Evolutionary conservation across 2,113 vertebrate genomes (phyloP), one percentile per base, ranked within the genome.

Genomic region (Engraulis encrasicolus): DNA sequence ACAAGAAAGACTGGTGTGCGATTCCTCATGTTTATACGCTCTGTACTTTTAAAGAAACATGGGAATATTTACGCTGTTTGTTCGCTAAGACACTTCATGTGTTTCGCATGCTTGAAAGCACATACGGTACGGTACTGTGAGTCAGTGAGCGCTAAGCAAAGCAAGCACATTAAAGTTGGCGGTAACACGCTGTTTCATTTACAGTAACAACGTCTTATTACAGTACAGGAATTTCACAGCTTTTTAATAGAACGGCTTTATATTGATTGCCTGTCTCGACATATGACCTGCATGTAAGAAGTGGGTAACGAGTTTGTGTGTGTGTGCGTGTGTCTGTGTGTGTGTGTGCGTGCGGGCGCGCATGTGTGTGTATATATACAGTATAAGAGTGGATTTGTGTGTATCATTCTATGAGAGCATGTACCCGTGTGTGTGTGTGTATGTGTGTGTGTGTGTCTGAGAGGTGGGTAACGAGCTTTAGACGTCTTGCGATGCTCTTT

Each of bases 261-360:
- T 45, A 54, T 50, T 66, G 54, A 61, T n/a, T 66, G 66, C 82
- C 79, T 74, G 48, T 36, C 54, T 85, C 34, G 9, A 48, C 48
- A 48, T 80, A 81, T 81, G 81, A 85, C 74, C 78, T 82, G 50
- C 18, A 71, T 83, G 86, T 83, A 83, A 85, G n/a, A 86, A 87
- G 87, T 81, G 84, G 54, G 85, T 83, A 34, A 23, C 77, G 9
- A 31, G 77, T 77, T 74, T 50, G n/a, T n/a, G n/a, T n/a, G n/a
- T n/a, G n/a, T n/a, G n/a, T n/a, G n/a, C n/a, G n/a, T n/a, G n/a
- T n/a, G n/a, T n/a, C n/a, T n/a, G n/a, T n/a, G n/a, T n/a, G n/a
- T n/a, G n/a, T n/a, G n/a, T n/a, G n/a, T n/a, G n/a, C n/a, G n/a
- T n/a, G n/a, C n/a, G n/a, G n/a, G n/a, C n/a, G n/a, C n/a, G n/a